Base-by-base conservation (phyloP, 1,140 invertebrate genomes). In the Drosophila sechellia region DNA sequence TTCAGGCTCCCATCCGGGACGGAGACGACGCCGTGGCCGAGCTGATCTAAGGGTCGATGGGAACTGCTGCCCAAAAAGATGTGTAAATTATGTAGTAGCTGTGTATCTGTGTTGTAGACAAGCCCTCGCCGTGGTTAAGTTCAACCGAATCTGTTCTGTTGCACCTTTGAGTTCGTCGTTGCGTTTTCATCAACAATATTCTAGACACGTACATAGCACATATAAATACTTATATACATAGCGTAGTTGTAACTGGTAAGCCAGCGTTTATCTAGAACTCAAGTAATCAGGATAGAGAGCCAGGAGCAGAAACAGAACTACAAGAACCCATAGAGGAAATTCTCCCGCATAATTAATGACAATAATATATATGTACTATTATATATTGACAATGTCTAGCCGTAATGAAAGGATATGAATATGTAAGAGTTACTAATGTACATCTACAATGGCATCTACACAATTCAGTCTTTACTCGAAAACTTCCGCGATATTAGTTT, bases 21-120 rank as follows among this genome's bases (percentile, higher is more conserved):
- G 95, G 94, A 20, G 95, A 96, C 77, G 95, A 95, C 35, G 94
- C 95, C 72, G 94, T 96, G 61, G 95, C 95, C 59, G 95, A 95
- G 91, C 93, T 96, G 74, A 94, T 95, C 81, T 95, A 94, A 94
- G 66, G 49, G 6, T 22, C 37, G 31, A 25, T 43, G 53, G 52
- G 35, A 64, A 31, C 31, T 58, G 52, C 56, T 46, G 35, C 60
- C 46, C 22, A 11, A 66, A 12, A 40, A 46, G 64, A 72, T 40
- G 66, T 87, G 83, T 87, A 87, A 79, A 87, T 87, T 83, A 70
- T 79, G 65, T 76, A 76, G 65, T 76, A 75, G 69, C 80, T 81
- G 60, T 64, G 63, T 69, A 48, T 58, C 27, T 61, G 48, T 80
- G 48, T 81, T 64, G 37, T 64, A 60, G 56, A 61, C 35, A 79